Percentiles rank a stretch among this genome's conserved stretches.
These are phyloP conservation scores for Drosophila pectinifera DNA, from an alignment of 1,140 invertebrate species.

Conservation along the genomic window DNA sequence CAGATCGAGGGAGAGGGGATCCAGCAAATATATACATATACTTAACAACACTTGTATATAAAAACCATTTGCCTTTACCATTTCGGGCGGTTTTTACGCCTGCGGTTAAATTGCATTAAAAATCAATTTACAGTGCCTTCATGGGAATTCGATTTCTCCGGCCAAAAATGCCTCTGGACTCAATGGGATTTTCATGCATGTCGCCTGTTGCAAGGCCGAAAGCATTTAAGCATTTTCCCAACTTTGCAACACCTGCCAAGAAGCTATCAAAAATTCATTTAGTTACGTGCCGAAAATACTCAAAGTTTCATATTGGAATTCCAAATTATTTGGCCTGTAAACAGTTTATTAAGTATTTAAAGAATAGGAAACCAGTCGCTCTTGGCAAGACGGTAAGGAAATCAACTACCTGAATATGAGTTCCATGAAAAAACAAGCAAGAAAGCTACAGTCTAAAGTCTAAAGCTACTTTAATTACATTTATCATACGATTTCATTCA, in stretches of 20 bases:
- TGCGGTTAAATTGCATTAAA: slow-evolving; percentile 55
- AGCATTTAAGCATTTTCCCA: slow-evolving; percentile 8
- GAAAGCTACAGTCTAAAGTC: too few species aligned
- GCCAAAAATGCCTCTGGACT: slow-evolving; percentile 23
- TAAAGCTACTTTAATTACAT: too few species aligned
- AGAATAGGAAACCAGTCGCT: not conserved
- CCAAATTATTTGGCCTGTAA: slow-evolving; percentile 10
- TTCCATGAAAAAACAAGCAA: too few species aligned
- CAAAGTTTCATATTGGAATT: slow-evolving; percentile 14
- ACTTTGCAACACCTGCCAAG: slow-evolving; percentile 8
- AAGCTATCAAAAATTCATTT: slow-evolving; percentile 21
- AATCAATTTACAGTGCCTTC: slow-evolving; percentile 50
- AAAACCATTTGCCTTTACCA: slow-evolving; percentile 29
- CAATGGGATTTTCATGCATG: slow-evolving; percentile 25
- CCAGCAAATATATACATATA: slow-evolving; percentile 21
- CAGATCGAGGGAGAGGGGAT: slow-evolving; percentile 16
- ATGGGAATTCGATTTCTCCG: slow-evolving; percentile 40
- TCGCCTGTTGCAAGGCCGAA: slow-evolving; percentile 11
- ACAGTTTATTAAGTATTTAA: slow-evolving; percentile 15
- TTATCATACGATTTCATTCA: too few species aligned
- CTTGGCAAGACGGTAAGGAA: not conserved
- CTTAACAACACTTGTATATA: slow-evolving; percentile 37
- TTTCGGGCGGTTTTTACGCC: slow-evolving; percentile 37
- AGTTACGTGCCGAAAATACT: slow-evolving; percentile 3
- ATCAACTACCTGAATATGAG: too few species aligned